Conservation (phyloP, 2,797 vertebrate genomes). For the Phylloscopus collybita region DNA sequence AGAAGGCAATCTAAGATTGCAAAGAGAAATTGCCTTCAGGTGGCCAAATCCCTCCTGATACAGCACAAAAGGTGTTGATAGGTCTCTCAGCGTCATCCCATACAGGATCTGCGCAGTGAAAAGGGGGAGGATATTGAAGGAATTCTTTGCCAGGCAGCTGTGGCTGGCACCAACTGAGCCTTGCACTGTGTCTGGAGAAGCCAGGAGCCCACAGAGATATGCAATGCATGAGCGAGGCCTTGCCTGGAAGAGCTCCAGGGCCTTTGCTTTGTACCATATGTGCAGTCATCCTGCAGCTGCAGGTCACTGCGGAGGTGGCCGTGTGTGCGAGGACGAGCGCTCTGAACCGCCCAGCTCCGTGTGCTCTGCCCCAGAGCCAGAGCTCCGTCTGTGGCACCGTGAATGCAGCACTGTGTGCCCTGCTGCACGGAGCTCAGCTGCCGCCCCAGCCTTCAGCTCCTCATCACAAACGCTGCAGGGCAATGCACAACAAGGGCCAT, state of each 20-base stretch:
- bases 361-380: neutral
- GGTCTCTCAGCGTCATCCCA: constrained; percentile 4
- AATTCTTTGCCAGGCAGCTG: constrained; percentile 59
- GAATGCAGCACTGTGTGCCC: neutral
- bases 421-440: neutral
- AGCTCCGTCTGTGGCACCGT: neutral
- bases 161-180: constrained; percentile 36
- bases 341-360: neutral
- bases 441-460: neutral
- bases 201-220: neutral
- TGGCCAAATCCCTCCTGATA: constrained; percentile 44
- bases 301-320: neutral
- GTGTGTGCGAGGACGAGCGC: neutral
- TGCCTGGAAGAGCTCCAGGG: constrained; percentile 17
- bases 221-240: neutral
- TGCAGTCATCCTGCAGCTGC: constrained; percentile 20
- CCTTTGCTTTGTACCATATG: constrained; percentile 2
- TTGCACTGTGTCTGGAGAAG: neutral
- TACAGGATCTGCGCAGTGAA: neutral
- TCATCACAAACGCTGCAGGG: neutral
- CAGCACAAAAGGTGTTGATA: constrained; percentile 32
- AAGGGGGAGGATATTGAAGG: neutral
- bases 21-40: constrained; percentile 29
- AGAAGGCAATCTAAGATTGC: constrained; percentile 4
- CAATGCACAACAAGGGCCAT: neutral